Base-by-base conservation (phyloP, 2,888 invertebrate species). In the Microdon myrmicae region DNA sequence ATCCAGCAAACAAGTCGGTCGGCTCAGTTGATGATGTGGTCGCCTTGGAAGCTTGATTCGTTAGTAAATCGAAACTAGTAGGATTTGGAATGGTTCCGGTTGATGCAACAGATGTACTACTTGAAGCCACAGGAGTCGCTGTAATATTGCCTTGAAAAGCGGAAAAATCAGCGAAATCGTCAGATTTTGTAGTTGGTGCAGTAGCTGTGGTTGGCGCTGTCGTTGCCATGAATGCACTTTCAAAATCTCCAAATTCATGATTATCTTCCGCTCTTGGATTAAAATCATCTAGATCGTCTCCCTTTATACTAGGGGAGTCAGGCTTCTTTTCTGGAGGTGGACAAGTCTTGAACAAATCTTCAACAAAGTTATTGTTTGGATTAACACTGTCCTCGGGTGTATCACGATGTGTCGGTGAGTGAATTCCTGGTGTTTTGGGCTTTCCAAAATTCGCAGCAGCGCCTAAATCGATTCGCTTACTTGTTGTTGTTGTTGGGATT, bases 131-230 rank as follows among this genome's bases (percentile, higher is more conserved):
- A 44, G 17, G 68, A 68, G 56, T 68, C 17, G 70, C 12, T 35
- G 41, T 28, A 39, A 58, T 49, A 20, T 47, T 70, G 32, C 73
- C 74, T 71, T 76, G 75, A 79, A 92, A 92, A 5, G 90, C 90
- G 31, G 87, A 86, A 77, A 93, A 92, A 80, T 92, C 93, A 0
- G 92, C 93, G 79, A 93, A 93, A 67, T 89, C 89, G 69, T 88
- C 89, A 58, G 77, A 81, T 55, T 68, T 55, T 34, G 51, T 8
- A 48, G 64, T 22, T 13, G 61, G 34, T 37, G 68, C 32, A 28
- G 43, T 20, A 35, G 58, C 2, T 35, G 66, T 60, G 4, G 53
- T 10, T 25, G 41, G 16, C 13, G 26, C 26, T 20, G 25, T 53
- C 13, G 71, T 69, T 43, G 75, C 72, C 8, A 81, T 83, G 75